Evolutionary conservation across 2,888 invertebrate genomes (phyloP), one percentile per base, ranked within the genome.

Genomic region (Malacosoma neustria): DNA sequence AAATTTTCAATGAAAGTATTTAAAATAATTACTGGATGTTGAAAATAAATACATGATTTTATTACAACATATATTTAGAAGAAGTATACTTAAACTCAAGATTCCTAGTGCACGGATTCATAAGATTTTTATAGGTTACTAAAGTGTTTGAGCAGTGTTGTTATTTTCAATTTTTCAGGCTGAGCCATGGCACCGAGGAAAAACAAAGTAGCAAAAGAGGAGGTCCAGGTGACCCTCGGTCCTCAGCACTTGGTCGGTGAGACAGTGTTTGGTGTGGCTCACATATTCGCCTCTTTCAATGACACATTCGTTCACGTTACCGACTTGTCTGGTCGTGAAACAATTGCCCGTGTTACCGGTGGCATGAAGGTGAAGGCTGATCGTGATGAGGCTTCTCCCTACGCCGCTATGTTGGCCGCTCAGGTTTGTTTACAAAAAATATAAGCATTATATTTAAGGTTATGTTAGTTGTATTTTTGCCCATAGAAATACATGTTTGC

Each of bases 341-440:
- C 95, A 11, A 95, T 96, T 63, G 94, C 95, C 51, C 89, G 99
- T 68, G 96, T 99, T 37, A 99, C 99, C 56, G 96, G 97, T 61
- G 97, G 97, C 44, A 99, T 99, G 99, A 99, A 99, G 88, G 99
- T 99, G 33, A 99, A 99, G 87, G 99, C 99, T 59, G 99, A 99
- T 88, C 93, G 99, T 89, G 99, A 99, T 86, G 99, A 99, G 87
- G 97, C 99, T 49, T 99, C 99, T 33, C 99, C 99, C 34, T 99
- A 99, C 74, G 99, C 99, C 65, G 99, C 99, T 91, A 99, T 99
- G 99, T 97, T 99, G 87, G 99, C 99, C 59, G 99, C 99, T 51
- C 99, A 99, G 90, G 95, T 95, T 49, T 45, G 67, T 72, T 49
- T 51, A 40, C 39, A 9, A 37, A 7, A n/a, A 30, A 32, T 7